Evolutionary conservation across 1,140 invertebrate genomes (phyloP).

Genomic region (Orchestia grillus): DNA sequence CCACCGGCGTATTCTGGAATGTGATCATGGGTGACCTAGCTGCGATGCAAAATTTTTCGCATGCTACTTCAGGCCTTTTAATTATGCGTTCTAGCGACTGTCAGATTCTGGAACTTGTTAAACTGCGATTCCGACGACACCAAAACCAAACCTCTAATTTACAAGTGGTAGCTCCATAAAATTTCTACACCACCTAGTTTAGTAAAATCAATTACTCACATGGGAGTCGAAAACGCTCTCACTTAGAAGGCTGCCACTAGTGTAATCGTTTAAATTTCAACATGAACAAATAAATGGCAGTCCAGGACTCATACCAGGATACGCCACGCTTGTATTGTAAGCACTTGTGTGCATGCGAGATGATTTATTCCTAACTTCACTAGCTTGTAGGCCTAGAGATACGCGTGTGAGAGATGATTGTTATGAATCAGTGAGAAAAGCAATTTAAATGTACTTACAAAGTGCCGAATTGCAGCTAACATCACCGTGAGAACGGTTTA

Average conservation of each 20-base stretch:
- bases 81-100: too few species aligned
- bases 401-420: not conserved
- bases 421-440: not conserved
- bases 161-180: not conserved
- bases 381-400: not conserved
- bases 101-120: not conserved
- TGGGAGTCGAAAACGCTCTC: not conserved
- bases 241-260: not conserved
- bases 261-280: not conserved
- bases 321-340: not conserved
- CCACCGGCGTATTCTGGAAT: not conserved
- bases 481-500: not conserved
- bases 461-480: not conserved
- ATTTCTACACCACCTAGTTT: not conserved
- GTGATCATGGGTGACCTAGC: not conserved
- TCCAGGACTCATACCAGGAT: not conserved
- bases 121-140: not conserved
- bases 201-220: not conserved
- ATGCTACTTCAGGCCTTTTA: not conserved
- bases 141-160: not conserved
- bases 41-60: not conserved
- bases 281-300: not conserved
- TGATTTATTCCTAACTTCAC: not conserved
- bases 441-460: not conserved
- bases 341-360: not conserved